phyloP scores from a whole-genome alignment of 2,113 vertebrate genomes.

The Aythya baeri region DNA sequence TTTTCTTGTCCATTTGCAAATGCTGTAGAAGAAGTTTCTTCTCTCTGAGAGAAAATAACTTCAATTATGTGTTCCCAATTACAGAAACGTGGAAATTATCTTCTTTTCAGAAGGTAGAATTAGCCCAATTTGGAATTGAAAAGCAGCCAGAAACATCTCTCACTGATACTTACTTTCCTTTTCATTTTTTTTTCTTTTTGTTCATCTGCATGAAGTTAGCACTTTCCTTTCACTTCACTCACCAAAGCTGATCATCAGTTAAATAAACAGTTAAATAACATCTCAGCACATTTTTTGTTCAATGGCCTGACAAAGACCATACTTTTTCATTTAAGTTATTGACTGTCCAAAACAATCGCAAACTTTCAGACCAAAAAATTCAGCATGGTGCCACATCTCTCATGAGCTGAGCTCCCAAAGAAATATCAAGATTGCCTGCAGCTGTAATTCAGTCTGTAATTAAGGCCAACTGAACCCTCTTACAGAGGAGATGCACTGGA shows the following conservation, averaged over 20 bases:
- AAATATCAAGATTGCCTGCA: conserved; percentile 39
- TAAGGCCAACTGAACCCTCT: conserved; percentile 33
- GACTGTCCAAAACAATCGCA: not conserved
- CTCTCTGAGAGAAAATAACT: conserved; percentile 76
- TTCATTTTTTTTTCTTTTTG: not conserved
- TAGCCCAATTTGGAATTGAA: conserved; percentile 76
- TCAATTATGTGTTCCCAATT: conserved; percentile 79
- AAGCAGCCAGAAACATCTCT: conserved; percentile 71
- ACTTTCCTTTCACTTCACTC: conserved; percentile 30
- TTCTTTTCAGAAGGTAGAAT: conserved; percentile 82
- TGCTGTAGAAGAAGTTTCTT: conserved; percentile 69
- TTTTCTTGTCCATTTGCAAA: conserved; percentile 73
- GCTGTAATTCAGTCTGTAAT: conserved; percentile 45
- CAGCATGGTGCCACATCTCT: not conserved
- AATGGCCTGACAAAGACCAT: not conserved
- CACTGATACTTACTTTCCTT: conserved; percentile 62
- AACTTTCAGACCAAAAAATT: conserved; percentile 32
- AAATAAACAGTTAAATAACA: conserved; percentile 20
- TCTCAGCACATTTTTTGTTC: not conserved
- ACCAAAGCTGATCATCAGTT: not conserved
- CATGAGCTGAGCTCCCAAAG: not conserved
- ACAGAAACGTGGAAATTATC: conserved; percentile 79
- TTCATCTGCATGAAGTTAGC: conserved; percentile 61
- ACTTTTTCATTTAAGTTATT: conserved; percentile 19
- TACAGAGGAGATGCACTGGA: not conserved